Evolutionary conservation across 1,140 invertebrate species (phyloP).

Genomic region (Nomia melanderi): DNA sequence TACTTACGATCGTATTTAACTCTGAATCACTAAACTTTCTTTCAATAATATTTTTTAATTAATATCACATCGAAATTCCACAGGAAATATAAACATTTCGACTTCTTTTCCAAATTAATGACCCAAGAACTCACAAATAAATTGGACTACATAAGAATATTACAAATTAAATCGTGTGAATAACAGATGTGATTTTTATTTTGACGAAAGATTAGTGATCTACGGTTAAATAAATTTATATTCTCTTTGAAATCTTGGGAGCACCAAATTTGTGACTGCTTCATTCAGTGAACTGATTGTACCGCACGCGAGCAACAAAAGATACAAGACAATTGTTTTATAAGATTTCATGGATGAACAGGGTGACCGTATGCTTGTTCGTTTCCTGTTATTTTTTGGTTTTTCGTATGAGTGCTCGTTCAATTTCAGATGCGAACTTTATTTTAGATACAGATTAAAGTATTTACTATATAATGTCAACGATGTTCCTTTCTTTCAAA

Average conservation of each 20-base stretch:
- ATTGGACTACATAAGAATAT: no score
- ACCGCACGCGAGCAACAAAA: not conserved
- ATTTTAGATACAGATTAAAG: conserved; percentile 41
- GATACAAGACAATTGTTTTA: conserved; percentile 16
- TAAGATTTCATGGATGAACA: conserved; percentile 33
- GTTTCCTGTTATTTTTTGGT: not conserved
- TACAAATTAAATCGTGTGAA: no score
- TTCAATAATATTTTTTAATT: no score
- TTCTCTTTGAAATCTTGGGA: conserved; percentile 2
- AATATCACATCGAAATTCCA: no score
- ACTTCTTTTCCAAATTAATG: no score
- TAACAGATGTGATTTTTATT: no score
- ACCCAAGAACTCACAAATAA: no score
- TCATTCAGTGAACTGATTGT: conserved; percentile 12
- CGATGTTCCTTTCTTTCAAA: not conserved
- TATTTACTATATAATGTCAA: conserved; percentile 29
- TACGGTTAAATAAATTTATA: not conserved
- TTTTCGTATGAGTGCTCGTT: not conserved
- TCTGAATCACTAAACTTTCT: no score
- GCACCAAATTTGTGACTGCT: not conserved
- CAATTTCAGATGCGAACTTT: conserved; percentile 17
- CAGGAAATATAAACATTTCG: no score
- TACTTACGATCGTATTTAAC: no score
- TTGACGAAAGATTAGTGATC: conserved; percentile 17
- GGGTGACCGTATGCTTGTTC: conserved; percentile 24